Conservation (phyloP, 2,113 vertebrate species). For the Aviceda subcristata region DNA sequence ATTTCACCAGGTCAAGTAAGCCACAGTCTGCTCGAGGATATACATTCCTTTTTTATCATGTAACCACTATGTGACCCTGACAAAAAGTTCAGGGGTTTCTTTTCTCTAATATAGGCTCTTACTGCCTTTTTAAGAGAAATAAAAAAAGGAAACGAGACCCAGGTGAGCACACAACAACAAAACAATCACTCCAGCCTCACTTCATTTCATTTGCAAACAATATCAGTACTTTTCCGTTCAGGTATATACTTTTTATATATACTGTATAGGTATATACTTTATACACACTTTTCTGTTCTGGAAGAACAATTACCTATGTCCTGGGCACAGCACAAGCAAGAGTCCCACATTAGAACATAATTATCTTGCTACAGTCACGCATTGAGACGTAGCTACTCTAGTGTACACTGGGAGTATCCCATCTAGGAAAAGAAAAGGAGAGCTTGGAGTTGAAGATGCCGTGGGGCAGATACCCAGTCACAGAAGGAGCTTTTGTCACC, state of each 20-base stretch:
- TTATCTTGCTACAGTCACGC: not conserved
- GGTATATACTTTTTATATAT: not conserved
- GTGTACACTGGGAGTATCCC: not conserved
- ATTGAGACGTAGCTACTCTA: not conserved
- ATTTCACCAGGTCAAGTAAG: slow-evolving; percentile 29
- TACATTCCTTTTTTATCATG: slow-evolving; percentile 43
- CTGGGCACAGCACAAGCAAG: not conserved
- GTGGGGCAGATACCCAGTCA: not conserved
- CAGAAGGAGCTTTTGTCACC: not conserved
- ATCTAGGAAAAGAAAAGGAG: not conserved
- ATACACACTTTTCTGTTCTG: not conserved
- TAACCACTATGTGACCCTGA: slow-evolving; percentile 5
- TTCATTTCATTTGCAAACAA: not conserved
- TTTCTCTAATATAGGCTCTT: not conserved
- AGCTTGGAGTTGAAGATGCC: not conserved
- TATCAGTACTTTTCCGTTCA: not conserved
- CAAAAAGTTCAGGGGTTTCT: not conserved
- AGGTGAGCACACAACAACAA: not conserved
- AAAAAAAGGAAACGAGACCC: not conserved
- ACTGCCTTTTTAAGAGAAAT: not conserved
- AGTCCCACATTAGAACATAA: not conserved
- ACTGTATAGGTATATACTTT: not conserved
- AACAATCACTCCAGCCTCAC: not conserved
- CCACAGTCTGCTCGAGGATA: not conserved
- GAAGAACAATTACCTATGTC: not conserved